Conservation (phyloP, 2,113 vertebrate species). For the Terrapene triunguis region DNA sequence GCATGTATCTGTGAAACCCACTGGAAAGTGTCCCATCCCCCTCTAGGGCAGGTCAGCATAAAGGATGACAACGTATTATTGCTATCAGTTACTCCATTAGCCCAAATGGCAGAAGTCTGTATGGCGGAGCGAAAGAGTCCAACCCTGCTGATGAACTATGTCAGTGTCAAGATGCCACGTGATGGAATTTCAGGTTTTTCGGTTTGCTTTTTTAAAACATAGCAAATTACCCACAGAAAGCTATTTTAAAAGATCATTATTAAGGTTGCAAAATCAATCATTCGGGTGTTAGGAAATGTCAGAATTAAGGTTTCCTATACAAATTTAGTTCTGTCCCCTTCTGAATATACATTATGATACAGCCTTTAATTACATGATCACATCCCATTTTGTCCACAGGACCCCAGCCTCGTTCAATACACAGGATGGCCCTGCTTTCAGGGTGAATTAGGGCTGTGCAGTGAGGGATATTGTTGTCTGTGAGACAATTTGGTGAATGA, state of each 20-base stretch:
- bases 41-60: not conserved
- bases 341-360: too few species aligned
- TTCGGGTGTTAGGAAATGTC: not conserved
- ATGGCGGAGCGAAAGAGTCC: not conserved
- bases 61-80: not conserved
- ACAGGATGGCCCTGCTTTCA: not conserved
- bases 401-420: not conserved
- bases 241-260: not conserved
- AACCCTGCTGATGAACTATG: not conserved
- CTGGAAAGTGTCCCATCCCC: not conserved
- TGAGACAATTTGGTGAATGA: not conserved
- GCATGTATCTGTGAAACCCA: not conserved
- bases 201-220: not conserved
- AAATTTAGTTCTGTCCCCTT: not conserved
- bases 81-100: slow-evolving; percentile 37
- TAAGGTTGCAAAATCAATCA: not conserved
- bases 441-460: not conserved
- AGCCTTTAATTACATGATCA: not conserved
- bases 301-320: not conserved
- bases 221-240: not conserved
- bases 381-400: not conserved
- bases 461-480: not conserved
- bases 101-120: slow-evolving; percentile 47
- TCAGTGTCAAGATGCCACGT: not conserved
- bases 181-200: not conserved